Evolutionary conservation across 2,888 invertebrate species (phyloP).

Genomic region (Thumatha senex): DNA sequence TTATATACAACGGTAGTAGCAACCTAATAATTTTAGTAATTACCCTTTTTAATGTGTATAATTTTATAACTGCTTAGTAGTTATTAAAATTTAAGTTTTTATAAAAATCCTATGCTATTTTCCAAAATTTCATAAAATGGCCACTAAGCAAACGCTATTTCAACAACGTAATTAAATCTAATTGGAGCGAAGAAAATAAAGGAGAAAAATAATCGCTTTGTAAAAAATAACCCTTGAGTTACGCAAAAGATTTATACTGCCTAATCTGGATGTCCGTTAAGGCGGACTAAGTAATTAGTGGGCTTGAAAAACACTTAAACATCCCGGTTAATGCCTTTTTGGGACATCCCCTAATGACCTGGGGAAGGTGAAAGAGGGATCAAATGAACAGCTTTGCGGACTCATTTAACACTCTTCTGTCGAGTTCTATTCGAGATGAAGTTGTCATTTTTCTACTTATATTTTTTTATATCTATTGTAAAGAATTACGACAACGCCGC

Average conservation of each 20-base stretch:
- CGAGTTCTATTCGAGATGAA: constrained; percentile 22
- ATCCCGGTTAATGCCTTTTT: constrained; percentile 61
- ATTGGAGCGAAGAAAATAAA: constrained; percentile 14
- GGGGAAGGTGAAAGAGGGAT: constrained; percentile 45
- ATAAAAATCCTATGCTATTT: no score
- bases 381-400: constrained; percentile 51
- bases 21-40: no score
- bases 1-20: no score
- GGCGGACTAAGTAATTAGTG: constrained; percentile 62
- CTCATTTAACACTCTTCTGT: constrained; percentile 31
- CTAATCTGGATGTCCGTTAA: constrained; percentile 55
- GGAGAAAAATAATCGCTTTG: constrained; percentile 23
- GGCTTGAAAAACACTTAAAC: constrained; percentile 68
- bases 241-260: constrained; percentile 41
- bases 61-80: no score
- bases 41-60: no score
- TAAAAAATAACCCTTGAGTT: constrained; percentile 35
- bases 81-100: no score
- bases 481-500: constrained; percentile 2
- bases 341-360: constrained; percentile 56
- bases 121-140: no score
- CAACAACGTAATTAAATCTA: constrained; percentile 6
- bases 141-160: no score
- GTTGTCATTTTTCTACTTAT: constrained; percentile 4
- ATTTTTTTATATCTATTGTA: constrained; percentile 8